These are phyloP conservation scores for Dryas iulia DNA, from an alignment of 1,140 invertebrate species.

Conservation along the genomic window DNA sequence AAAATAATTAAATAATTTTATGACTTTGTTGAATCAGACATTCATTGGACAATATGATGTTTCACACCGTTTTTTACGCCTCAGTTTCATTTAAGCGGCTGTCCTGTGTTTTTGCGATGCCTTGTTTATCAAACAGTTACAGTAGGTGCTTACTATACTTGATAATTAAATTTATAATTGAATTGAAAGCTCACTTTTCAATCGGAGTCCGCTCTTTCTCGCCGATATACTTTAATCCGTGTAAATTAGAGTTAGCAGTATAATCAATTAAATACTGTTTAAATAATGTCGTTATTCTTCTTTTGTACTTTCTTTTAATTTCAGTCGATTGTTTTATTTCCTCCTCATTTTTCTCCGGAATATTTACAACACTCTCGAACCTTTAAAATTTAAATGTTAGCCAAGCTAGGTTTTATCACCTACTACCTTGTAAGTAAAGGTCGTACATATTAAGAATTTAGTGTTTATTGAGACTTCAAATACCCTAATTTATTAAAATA, in stretches of 20 bases:
- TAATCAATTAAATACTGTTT: conserved; percentile 64
- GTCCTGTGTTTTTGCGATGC: not conserved
- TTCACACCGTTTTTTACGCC: not conserved
- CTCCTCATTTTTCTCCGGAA: conserved; percentile 30
- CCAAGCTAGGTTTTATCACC: no score
- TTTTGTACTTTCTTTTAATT: conserved; percentile 31
- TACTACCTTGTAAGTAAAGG: no score
- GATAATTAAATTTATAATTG: not conserved
- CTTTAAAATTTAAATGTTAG: conserved; percentile 30
- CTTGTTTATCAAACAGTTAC: not conserved
- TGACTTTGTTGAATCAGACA: no score
- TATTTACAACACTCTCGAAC: conserved; percentile 38
- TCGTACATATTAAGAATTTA: no score
- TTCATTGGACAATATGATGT: not conserved
- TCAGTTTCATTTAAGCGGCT: not conserved
- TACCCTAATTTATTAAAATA: not conserved
- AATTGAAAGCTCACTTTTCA: conserved; percentile 55
- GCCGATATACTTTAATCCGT: conserved; percentile 68
- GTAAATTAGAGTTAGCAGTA: conserved; percentile 63
- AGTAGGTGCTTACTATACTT: not conserved
- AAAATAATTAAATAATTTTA: not conserved
- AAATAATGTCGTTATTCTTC: conserved; percentile 39
- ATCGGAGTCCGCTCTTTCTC: conserved; percentile 58
- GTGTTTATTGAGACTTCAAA: no score
- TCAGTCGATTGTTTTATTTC: conserved; percentile 8